A percentile compares a stretch with the other conserved stretches of the same genome.
Conservation (phyloP, 2,888 invertebrate genomes). For the Lithophane socia region DNA sequence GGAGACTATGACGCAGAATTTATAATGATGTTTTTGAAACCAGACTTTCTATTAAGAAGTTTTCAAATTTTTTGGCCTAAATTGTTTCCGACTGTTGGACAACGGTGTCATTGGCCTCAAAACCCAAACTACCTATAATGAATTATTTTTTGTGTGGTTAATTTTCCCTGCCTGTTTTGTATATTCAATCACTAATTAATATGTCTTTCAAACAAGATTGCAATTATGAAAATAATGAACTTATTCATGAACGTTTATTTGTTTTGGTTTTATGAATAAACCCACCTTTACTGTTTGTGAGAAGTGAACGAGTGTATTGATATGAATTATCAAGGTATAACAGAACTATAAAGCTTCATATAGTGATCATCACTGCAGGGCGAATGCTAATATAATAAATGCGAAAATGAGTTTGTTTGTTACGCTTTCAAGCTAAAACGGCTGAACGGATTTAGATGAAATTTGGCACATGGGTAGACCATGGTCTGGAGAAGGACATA, state of each 20-base stretch:
- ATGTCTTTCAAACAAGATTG: not conserved
- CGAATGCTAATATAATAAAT: not conserved
- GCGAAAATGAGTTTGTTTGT: too few relatives aligned
- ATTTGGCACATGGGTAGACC: too few relatives aligned
- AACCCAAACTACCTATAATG: not conserved
- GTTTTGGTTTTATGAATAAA: slow-evolving; percentile 6
- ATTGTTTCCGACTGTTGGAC: too few relatives aligned
- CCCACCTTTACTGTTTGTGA: not conserved
- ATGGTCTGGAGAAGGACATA: too few relatives aligned
- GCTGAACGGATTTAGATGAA: too few relatives aligned
- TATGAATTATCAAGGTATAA: too few relatives aligned
- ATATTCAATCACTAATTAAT: not conserved
- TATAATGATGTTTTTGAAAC: too few relatives aligned
- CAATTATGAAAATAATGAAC: slow-evolving; percentile 14
- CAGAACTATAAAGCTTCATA: not conserved
- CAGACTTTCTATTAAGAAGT: not conserved
- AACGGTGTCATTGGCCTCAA: not conserved
- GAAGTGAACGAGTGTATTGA: not conserved
- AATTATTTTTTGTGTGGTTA: not conserved
- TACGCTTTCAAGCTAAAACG: too few relatives aligned
- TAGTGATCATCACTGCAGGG: too few relatives aligned
- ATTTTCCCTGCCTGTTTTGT: not conserved
- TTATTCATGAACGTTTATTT: not conserved
- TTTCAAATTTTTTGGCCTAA: not conserved
- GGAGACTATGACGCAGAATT: too few relatives aligned